Evolutionary conservation across 2,888 invertebrate species (phyloP).

Genomic region (Sturmia bella): DNA sequence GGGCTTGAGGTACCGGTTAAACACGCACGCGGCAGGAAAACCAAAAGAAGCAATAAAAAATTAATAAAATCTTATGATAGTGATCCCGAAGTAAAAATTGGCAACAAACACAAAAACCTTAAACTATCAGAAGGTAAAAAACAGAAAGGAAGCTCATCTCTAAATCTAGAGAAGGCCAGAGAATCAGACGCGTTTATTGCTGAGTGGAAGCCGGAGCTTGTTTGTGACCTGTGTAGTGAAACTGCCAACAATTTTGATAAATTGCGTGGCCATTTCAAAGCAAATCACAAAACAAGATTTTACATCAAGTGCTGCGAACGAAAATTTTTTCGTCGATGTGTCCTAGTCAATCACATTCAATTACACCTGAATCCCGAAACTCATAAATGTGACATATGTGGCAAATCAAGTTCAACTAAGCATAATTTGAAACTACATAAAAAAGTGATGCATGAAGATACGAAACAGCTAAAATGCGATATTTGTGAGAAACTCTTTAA

Average conservation of each 20-base stretch:
- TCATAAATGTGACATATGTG: slow-evolving; percentile 72
- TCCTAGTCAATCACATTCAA: slow-evolving; percentile 72
- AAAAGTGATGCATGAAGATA: slow-evolving; percentile 65
- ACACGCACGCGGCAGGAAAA: slow-evolving; percentile 37
- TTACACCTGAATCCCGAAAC: slow-evolving; percentile 72
- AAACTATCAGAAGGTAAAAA: slow-evolving; percentile 2
- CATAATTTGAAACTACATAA: slow-evolving; percentile 70
- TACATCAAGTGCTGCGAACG: slow-evolving; percentile 72
- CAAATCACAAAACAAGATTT: slow-evolving; percentile 68
- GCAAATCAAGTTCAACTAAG: slow-evolving; percentile 70
- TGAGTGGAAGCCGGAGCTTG: slow-evolving; percentile 59
- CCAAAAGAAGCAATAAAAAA: not conserved
- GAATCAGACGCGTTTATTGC: slow-evolving; percentile 62
- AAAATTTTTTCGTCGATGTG: slow-evolving; percentile 71
- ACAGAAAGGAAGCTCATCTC: slow-evolving; percentile 50
- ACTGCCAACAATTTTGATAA: slow-evolving; percentile 50
- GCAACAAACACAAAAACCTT: slow-evolving; percentile 4
- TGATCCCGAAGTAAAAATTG: not conserved
- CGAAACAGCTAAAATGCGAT: slow-evolving; percentile 67
- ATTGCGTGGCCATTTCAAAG: slow-evolving; percentile 70
- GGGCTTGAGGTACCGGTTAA: not conserved
- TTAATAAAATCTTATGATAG: not conserved
- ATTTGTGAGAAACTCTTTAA: slow-evolving; percentile 71
- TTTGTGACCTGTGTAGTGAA: slow-evolving; percentile 60
- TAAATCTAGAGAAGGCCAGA: slow-evolving; percentile 50